Conservation (phyloP, 1,140 invertebrate species). For the Caligus rogercresseyi region DNA sequence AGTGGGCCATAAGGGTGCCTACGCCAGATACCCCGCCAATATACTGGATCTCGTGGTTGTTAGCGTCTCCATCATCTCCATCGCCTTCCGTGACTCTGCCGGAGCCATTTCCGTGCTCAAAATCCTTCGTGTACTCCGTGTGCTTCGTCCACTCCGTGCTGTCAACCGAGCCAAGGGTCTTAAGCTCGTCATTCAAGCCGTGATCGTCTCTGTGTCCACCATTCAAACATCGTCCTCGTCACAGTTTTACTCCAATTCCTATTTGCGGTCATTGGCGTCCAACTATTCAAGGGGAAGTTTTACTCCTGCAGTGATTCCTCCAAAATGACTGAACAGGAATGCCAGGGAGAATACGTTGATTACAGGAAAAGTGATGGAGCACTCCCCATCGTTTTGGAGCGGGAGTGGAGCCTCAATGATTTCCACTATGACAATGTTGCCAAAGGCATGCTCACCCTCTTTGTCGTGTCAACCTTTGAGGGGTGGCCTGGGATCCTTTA, state of each 20-base stretch:
- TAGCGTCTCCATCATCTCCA: conserved; percentile 87
- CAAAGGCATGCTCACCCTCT: conserved; percentile 19
- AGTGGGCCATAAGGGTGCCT: conserved; percentile 88
- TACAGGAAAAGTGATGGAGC: not conserved
- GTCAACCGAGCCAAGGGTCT: conserved; percentile 99
- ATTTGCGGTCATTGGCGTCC: conserved; percentile 99
- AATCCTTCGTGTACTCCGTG: conserved; percentile 91
- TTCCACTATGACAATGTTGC: conserved; percentile 25
- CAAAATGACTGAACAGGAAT: conserved; percentile 4
- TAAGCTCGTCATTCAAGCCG: conserved; percentile 97
- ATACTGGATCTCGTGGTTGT: conserved; percentile 94
- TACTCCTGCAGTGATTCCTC: not conserved
- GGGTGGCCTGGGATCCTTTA: conserved; percentile 25
- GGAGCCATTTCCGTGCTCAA: conserved; percentile 95
- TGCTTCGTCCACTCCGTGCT: conserved; percentile 87
- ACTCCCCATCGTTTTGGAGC: conserved; percentile 42
- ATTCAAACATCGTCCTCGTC: conserved; percentile 98
- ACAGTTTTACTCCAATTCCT: conserved; percentile 98
- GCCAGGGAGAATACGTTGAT: not conserved
- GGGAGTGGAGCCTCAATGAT: conserved; percentile 17
- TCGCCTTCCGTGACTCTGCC: conserved; percentile 56
- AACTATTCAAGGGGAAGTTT: conserved; percentile 70
- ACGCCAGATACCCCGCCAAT: conserved; percentile 96
- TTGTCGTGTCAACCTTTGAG: conserved; percentile 28
- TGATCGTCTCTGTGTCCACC: conserved; percentile 96